phyloP scores from a whole-genome alignment of 2,113 vertebrate species.

The Osmerus eperlanus region DNA sequence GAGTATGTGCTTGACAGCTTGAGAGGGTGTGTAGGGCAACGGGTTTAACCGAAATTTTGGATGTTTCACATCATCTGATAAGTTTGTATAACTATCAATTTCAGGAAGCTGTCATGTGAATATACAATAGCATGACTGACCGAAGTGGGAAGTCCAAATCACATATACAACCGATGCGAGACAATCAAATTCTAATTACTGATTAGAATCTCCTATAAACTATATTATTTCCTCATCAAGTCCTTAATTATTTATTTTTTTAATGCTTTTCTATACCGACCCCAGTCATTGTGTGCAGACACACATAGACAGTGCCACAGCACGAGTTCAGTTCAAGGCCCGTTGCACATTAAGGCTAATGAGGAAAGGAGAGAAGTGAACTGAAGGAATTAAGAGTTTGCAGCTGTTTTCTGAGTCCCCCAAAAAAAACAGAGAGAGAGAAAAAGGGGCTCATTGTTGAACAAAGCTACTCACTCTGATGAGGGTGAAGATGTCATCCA shows the following conservation, averaged over 20 bases:
- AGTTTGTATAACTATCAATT: not conserved
- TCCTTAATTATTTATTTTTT: not conserved
- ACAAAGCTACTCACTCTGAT: slow-evolving; percentile 85
- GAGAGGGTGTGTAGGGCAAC: too few species aligned
- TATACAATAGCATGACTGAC: too few species aligned
- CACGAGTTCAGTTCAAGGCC: slow-evolving; percentile 25
- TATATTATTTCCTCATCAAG: slow-evolving; percentile 13
- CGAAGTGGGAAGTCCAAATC: too few species aligned
- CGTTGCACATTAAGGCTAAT: slow-evolving; percentile 42
- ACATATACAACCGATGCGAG: not conserved
- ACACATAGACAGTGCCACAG: slow-evolving; percentile 21
- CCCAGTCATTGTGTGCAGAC: slow-evolving; percentile 10
- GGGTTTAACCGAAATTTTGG: too few species aligned
- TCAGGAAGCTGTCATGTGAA: too few species aligned
- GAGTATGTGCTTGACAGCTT: slow-evolving; percentile 21
- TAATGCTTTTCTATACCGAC: slow-evolving; percentile 17
- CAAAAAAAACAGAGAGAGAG: not conserved
- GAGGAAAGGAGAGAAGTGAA: slow-evolving; percentile 32
- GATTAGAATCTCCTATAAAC: slow-evolving; percentile 8
- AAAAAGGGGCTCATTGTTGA: not conserved
- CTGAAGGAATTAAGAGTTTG: slow-evolving; percentile 42
- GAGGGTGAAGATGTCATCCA: slow-evolving; percentile 98
- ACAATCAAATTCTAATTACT: slow-evolving; percentile 1
- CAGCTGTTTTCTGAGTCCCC: slow-evolving; percentile 46
- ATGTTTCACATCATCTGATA: not conserved